Percentiles rank a stretch among this genome's conserved stretches.
These are phyloP conservation scores for Brachypodius melanocephalos DNA, from an alignment of 2,113 vertebrate species.

Conservation along the genomic window DNA sequence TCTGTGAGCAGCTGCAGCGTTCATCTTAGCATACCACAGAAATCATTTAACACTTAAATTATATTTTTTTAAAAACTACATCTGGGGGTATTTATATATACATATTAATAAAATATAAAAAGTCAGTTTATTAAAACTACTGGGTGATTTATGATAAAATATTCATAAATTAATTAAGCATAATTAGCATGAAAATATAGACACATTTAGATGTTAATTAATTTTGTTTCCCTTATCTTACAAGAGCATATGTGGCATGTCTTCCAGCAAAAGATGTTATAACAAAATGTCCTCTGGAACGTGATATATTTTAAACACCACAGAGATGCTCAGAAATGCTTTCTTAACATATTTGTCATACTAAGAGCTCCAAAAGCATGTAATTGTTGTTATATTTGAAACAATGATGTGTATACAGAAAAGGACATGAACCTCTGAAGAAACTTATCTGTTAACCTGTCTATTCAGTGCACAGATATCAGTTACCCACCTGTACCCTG, in stretches of 20 bases:
- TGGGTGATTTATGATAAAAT: background rate
- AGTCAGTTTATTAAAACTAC: background rate
- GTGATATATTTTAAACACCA: background rate
- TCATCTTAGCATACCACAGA: background rate
- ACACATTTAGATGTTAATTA: slow-evolving; percentile 27
- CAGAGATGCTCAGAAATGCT: background rate
- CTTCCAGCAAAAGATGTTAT: background rate
- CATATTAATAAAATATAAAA: background rate
- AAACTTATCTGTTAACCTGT: background rate
- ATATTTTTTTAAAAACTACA: background rate
- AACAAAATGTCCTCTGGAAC: background rate
- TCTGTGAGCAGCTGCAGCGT: background rate
- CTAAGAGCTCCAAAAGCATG: background rate
- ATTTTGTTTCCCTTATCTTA: slow-evolving; percentile 24
- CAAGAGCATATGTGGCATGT: background rate
- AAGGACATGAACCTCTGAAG: background rate
- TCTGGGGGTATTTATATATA: background rate
- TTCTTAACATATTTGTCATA: background rate
- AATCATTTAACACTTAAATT: background rate
- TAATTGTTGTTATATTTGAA: background rate
- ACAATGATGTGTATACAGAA: background rate
- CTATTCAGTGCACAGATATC: background rate
- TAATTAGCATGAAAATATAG: slow-evolving; percentile 34
- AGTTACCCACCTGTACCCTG: background rate
- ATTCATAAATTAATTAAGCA: slow-evolving; percentile 18